Base-by-base conservation (phyloP, 2,113 vertebrate genomes). In the Ammodytes marinus region DNA sequence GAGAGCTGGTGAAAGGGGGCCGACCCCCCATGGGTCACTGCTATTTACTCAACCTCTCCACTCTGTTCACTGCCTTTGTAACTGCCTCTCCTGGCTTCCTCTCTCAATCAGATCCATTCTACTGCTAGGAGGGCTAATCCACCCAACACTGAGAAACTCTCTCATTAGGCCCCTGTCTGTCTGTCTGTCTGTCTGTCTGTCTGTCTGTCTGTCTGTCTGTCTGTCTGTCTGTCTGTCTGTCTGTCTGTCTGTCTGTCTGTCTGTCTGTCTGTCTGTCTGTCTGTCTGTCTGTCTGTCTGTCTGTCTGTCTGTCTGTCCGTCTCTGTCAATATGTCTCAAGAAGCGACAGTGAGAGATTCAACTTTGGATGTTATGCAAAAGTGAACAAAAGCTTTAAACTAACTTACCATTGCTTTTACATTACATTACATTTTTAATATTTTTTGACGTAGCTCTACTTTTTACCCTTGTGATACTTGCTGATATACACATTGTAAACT, bases 61-160 rank as follows among this genome's bases (percentile, higher is more conserved):
- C 65, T 86, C 82, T 69, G 39, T 77, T 82, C 13, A 12, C 65
- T 77, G 74, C 69, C 75, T 54, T 79, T 88, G 69, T 84, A 74
- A 85, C 83, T 70, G 27, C 64, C 72, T 80, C 65, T 65, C 84
- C 82, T 81, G 77, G 69, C 79, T 86, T 77, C 61, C 77, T 91
- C 63, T 86, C 90, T 92, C 92, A 91, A 89, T 93, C 88, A 92
- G 88, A 92, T 90, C 92, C 88, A 92, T 93, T 92, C 87, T 87
- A 55, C 76, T 69, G 59, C 61, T 84, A 61, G 19, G 61, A 82
- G 66, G 13, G 59, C 66, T 92, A 94, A 94, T 94, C 91, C 82
- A 64, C 69, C 72, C 49, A 73, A 79, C 59, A 3, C 81, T 94
- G 91, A 93, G 92, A 93, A 94, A 92, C 81, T 75, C 71, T 58